Conservation (phyloP, 2,113 vertebrate genomes). For the Platichthys flesus region DNA sequence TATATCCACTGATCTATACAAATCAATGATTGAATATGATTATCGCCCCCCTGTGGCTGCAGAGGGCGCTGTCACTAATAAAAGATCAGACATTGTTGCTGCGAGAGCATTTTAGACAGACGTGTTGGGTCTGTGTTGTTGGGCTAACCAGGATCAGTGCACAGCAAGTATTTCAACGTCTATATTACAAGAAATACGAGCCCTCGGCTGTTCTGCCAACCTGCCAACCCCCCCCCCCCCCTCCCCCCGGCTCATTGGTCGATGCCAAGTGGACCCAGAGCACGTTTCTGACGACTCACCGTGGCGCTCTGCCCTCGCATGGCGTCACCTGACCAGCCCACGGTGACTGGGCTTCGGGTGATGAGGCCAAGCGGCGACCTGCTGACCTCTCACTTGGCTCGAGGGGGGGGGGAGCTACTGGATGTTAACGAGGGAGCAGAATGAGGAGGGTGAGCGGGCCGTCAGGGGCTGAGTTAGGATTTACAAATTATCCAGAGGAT, state of each 20-base stretch:
- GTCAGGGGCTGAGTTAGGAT: no score
- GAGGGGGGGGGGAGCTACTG: background rate
- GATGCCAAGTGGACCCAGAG: constrained; percentile 24
- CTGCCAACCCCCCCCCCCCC: background rate
- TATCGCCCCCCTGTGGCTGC: no score
- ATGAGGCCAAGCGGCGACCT: constrained; percentile 37
- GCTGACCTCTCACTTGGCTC: constrained; percentile 40
- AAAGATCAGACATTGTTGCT: no score
- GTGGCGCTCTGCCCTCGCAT: constrained; percentile 37
- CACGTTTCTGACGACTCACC: constrained; percentile 27
- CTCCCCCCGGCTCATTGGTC: constrained; percentile 2
- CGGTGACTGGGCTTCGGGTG: constrained; percentile 39
- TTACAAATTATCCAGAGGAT: no score
- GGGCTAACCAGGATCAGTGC: no score
- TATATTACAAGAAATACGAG: background rate
- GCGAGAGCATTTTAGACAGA: no score
- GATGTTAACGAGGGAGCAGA: background rate
- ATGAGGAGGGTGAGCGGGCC: no score
- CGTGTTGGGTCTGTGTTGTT: no score
- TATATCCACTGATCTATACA: no score
- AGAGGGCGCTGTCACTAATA: no score
- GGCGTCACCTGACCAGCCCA: constrained; percentile 44
- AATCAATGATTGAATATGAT: no score
- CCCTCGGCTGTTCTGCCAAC: background rate
- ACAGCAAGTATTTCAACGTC: no score